Percentiles rank a stretch among this genome's conserved stretches.
These are phyloP conservation scores for Crossocerus cetratus DNA, from an alignment of 2,888 invertebrate genomes.

Conservation along the genomic window DNA sequence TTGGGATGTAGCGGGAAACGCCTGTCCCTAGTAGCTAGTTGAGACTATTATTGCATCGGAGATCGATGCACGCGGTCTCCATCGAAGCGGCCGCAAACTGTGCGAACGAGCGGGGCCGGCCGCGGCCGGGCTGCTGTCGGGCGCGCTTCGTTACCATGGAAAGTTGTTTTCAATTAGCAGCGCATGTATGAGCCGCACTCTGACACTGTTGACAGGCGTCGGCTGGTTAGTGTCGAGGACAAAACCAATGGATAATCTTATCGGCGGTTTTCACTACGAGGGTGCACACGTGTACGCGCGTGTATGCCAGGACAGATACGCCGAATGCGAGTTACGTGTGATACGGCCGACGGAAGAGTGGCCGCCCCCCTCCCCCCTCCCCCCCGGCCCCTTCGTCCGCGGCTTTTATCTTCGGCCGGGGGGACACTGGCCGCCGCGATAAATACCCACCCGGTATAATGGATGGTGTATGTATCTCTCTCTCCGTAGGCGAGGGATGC, in stretches of 20 bases:
- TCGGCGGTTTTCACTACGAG: slow-evolving; percentile 43
- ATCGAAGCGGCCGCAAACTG: not conserved
- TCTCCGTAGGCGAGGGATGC: slow-evolving; percentile 26
- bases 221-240: slow-evolving; percentile 20
- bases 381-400: slow-evolving; percentile 25
- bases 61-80: not conserved
- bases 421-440: slow-evolving; percentile 51
- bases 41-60: slow-evolving; percentile 5
- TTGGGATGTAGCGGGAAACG: too few species aligned
- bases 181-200: slow-evolving; percentile 18
- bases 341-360: slow-evolving; percentile 47
- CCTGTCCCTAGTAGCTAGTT: too few species aligned
- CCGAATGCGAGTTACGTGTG: slow-evolving; percentile 54
- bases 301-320: slow-evolving; percentile 29
- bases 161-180: slow-evolving; percentile 18
- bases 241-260: slow-evolving; percentile 52
- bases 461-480: slow-evolving; percentile 47
- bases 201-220: slow-evolving; percentile 28
- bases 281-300: not conserved
- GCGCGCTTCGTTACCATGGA: slow-evolving; percentile 1
- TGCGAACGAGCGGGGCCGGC: too few species aligned
- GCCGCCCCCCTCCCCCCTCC: slow-evolving; percentile 28
- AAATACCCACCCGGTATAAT: slow-evolving; percentile 59
- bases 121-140: too few species aligned
- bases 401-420: slow-evolving; percentile 54